These are phyloP conservation scores for Nymphalis urticae DNA, from an alignment of 2,888 invertebrate species.

Conservation along the genomic window DNA sequence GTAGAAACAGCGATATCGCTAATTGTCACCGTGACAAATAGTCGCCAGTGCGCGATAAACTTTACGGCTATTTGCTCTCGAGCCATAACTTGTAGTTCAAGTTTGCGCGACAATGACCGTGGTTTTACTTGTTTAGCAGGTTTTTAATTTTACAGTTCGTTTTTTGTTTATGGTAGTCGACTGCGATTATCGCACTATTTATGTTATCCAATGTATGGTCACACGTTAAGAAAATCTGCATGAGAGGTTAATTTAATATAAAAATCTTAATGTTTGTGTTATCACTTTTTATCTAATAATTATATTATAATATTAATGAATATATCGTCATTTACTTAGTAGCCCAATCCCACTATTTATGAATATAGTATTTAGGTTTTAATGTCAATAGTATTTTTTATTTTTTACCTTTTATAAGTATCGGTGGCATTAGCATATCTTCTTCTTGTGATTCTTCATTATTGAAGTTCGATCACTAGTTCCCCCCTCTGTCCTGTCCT, in stretches of 20 bases:
- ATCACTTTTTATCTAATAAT: too few species aligned
- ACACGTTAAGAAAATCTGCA: slow-evolving; percentile 3
- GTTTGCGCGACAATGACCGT: slow-evolving; percentile 68
- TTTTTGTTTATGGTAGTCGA: slow-evolving; percentile 21
- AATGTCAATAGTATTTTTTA: too few species aligned
- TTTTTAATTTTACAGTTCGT: slow-evolving; percentile 58
- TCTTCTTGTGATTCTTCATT: too few species aligned
- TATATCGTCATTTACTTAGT: too few species aligned
- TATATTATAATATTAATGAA: too few species aligned
- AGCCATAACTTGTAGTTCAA: slow-evolving; percentile 44
- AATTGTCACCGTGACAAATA: slow-evolving; percentile 16
- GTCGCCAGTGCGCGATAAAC: slow-evolving; percentile 14
- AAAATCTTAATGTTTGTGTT: not conserved
- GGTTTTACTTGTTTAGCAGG: slow-evolving; percentile 58
- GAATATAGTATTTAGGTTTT: too few species aligned
- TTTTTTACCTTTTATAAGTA: too few species aligned
- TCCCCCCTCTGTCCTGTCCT: too few species aligned
- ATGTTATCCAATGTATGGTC: slow-evolving; percentile 4
- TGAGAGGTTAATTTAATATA: not conserved
- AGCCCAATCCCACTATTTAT: too few species aligned
- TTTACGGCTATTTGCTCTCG: slow-evolving; percentile 30
- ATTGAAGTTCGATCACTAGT: too few species aligned
- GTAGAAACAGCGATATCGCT: slow-evolving; percentile 8
- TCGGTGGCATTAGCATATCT: too few species aligned
- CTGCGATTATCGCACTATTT: slow-evolving; percentile 19